These are phyloP conservation scores for Hucho hucho DNA, from an alignment of 2,113 vertebrate genomes.

Conservation along the genomic window DNA sequence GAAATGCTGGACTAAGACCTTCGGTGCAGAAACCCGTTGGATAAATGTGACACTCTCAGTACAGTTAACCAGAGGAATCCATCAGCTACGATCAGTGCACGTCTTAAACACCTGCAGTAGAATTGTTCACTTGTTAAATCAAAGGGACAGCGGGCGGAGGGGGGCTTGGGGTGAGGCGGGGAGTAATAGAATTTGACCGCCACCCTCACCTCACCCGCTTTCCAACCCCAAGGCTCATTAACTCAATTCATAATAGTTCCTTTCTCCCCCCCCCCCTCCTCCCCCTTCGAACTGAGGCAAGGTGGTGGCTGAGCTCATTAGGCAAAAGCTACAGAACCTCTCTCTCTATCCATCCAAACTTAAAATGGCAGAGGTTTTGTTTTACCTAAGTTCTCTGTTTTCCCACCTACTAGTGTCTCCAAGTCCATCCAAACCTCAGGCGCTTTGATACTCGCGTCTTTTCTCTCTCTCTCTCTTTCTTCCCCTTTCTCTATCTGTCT, in stretches of 20 bases:
- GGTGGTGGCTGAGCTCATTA: constrained; percentile 23
- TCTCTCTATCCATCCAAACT: neutral
- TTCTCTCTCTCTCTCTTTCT: constrained; percentile 1
- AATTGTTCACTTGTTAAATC: neutral
- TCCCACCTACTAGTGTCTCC: neutral
- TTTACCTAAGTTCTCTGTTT: neutral
- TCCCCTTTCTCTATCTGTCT: constrained; percentile 17
- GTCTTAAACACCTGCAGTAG: neutral
- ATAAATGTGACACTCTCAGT: neutral
- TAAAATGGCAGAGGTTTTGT: neutral
- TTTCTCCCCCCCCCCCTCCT: neutral
- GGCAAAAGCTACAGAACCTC: neutral
- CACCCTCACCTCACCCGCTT: neutral
- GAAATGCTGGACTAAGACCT: neutral
- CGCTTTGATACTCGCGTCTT: neutral
- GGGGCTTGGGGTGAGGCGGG: neutral
- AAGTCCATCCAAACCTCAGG: too few relatives aligned
- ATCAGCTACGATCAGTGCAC: neutral
- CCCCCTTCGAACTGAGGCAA: constrained; percentile 2
- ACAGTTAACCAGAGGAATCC: constrained; percentile 4
- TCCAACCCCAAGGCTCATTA: constrained; percentile 19
- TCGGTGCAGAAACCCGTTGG: neutral
- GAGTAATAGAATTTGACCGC: neutral
- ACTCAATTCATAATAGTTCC: constrained; percentile 26
- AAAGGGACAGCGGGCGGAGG: neutral